These are phyloP conservation scores for Pseudorectes ferrugineus DNA, from an alignment of 2,113 vertebrate species.

Conservation along the genomic window DNA sequence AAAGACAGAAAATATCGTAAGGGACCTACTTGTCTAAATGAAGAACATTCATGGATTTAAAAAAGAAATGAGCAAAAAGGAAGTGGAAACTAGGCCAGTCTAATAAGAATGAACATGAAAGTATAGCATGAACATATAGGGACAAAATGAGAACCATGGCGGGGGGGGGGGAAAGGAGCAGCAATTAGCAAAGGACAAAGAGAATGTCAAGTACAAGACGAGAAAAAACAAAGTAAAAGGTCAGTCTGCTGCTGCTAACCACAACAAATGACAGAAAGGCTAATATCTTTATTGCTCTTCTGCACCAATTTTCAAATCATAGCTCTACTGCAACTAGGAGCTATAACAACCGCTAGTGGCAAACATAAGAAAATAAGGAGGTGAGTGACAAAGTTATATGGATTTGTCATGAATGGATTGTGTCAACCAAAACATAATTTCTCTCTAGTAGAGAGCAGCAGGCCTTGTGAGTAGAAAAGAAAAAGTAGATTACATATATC, in stretches of 20 bases:
- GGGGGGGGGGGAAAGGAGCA: background rate
- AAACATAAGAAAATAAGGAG: background rate
- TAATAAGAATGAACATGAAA: slow-evolving; percentile 35
- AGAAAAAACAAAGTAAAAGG: background rate
- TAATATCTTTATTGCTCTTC: background rate
- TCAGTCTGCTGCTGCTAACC: background rate
- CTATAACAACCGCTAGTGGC: background rate
- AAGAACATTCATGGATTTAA: slow-evolving; percentile 4
- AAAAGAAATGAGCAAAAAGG: background rate
- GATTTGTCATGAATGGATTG: background rate
- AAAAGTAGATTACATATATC: background rate
- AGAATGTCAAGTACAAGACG: background rate
- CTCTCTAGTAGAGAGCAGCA: background rate
- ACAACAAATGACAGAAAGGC: background rate
- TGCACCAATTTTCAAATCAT: background rate
- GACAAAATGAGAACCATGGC: background rate
- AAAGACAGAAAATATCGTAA: background rate
- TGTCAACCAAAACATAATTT: background rate
- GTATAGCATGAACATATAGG: background rate
- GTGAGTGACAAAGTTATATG: background rate
- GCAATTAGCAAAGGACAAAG: background rate
- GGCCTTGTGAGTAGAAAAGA: background rate
- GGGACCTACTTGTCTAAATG: background rate
- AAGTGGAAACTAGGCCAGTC: slow-evolving; percentile 2
- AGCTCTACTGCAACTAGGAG: background rate